A percentile compares a stretch with the other conserved stretches of the same genome.
phyloP scores from a whole-genome alignment of 1,140 invertebrate genomes.

The Drosophila nigrodunni region DNA sequence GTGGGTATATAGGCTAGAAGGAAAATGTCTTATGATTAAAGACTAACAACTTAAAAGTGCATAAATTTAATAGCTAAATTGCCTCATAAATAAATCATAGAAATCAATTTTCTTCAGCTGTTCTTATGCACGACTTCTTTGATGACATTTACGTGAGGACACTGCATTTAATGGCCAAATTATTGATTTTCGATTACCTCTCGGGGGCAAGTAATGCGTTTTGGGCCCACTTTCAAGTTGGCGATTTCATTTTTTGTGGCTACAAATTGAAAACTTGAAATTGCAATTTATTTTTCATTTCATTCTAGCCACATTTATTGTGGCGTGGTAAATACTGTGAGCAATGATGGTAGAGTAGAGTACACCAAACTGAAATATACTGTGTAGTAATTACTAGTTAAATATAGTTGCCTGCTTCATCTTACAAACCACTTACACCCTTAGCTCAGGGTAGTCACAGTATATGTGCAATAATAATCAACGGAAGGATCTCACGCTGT shows the following conservation, averaged over 20 bases:
- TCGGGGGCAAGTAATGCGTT: not conserved
- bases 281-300: slow-evolving; percentile 25
- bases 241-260: slow-evolving; percentile 17
- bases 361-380: too few species aligned
- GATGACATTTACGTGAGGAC: slow-evolving; percentile 42
- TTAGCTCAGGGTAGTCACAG: too few species aligned
- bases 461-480: slow-evolving; percentile 8
- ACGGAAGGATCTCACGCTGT: slow-evolving; percentile 38
- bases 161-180: slow-evolving; percentile 50
- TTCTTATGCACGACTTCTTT: slow-evolving; percentile 5
- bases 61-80: not conserved
- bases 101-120: slow-evolving; percentile 9
- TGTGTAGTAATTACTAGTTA: too few species aligned
- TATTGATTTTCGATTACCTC: slow-evolving; percentile 68
- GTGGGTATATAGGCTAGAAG: not conserved
- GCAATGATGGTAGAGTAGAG: too few species aligned
- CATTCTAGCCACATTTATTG: slow-evolving; percentile 12
- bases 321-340: too few species aligned
- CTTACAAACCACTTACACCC: too few species aligned
- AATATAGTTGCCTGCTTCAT: too few species aligned
- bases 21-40: not conserved
- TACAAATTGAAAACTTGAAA: slow-evolving; percentile 39
- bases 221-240: not conserved
- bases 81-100: not conserved
- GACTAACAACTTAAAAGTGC: not conserved